Base-by-base conservation (phyloP, 2,797 vertebrate genomes). In the Artibeus jamaicensis region DNA sequence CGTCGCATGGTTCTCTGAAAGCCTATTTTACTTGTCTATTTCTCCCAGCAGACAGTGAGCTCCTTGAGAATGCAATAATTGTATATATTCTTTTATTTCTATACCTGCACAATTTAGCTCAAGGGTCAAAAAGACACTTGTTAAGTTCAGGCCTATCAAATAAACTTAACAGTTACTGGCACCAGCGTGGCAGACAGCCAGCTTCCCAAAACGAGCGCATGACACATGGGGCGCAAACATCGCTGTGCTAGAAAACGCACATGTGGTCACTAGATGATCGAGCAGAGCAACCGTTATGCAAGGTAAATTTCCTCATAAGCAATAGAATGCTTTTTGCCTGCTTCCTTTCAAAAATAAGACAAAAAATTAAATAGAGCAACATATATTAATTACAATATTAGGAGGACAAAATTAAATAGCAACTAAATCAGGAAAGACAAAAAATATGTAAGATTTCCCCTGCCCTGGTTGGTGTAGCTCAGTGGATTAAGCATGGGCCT, bases 301-400 rank as follows among this genome's bases (percentile, higher is more conserved):
- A 59, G 0, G 14, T 10, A 89, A 81, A 50, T n/a, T 59, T 88
- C 50, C 48, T 74, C 55, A 53, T 79, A 68, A 55, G 21, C 29
- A 86, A 4, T 5, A 2, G 48, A 85, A 65, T 4, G 3, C 2
- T 11, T 77, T 57, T 76, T 12, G 78, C 2, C 0, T 39, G 77
- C 46, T 77, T 78, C 9, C 29, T 96, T 92, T 82, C 24, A 44
- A 88, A 93, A 93, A 78, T 32, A 29, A 89, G 86, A 32, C 57
- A 90, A 59, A 96, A 91, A 93, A 82, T 57, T 57, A 93, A 95
- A 89, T 59, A 57, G 1, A 94, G n/a, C 3, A 14, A 93, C 59
- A 85, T 44, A 22, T 73, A 82, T 78, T 91, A 91, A 96, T 93
- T 76, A 89, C 0, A 78, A 79, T 89, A 94, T 59, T 87, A 87